These are phyloP conservation scores for Leptinotarsa rubiginosa DNA, from an alignment of 2,888 invertebrate species.

Conservation along the genomic window DNA sequence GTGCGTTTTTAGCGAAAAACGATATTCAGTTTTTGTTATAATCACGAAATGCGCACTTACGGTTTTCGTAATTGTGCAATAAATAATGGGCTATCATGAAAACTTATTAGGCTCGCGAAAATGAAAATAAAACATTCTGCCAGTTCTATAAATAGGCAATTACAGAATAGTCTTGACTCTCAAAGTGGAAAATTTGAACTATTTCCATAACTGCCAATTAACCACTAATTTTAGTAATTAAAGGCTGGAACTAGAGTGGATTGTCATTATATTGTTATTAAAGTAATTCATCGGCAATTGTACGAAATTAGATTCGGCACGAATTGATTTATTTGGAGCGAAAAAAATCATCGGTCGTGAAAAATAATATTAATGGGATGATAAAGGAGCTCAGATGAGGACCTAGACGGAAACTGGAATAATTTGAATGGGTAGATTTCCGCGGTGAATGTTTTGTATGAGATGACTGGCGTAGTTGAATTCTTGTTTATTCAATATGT, in stretches of 20 bases:
- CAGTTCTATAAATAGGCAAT: constrained; percentile 1
- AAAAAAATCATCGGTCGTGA: neutral
- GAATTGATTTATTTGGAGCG: neutral
- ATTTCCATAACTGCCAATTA: constrained; percentile 10
- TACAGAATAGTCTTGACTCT: constrained; percentile 1
- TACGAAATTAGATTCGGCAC: neutral
- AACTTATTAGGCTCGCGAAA: neutral
- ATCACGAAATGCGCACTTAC: neutral
- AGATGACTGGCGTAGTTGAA: too few species aligned
- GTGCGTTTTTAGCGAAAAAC: neutral
- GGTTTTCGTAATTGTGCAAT: neutral
- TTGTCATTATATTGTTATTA: constrained; percentile 10
- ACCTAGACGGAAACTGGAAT: too few species aligned
- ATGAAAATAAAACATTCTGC: constrained; percentile 6
- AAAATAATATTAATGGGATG: neutral
- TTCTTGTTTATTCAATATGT: too few species aligned
- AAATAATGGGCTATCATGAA: neutral
- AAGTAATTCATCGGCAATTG: constrained; percentile 4
- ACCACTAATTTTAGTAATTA: constrained; percentile 7
- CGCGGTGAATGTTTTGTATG: too few species aligned
- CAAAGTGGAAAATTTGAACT: constrained; percentile 5
- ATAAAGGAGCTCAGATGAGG: neutral
- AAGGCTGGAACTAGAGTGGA: neutral
- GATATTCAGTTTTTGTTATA: neutral
- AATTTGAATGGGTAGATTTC: too few species aligned